These are phyloP conservation scores for Epicauta chinensis DNA, from an alignment of 1,140 invertebrate species.

Conservation along the genomic window DNA sequence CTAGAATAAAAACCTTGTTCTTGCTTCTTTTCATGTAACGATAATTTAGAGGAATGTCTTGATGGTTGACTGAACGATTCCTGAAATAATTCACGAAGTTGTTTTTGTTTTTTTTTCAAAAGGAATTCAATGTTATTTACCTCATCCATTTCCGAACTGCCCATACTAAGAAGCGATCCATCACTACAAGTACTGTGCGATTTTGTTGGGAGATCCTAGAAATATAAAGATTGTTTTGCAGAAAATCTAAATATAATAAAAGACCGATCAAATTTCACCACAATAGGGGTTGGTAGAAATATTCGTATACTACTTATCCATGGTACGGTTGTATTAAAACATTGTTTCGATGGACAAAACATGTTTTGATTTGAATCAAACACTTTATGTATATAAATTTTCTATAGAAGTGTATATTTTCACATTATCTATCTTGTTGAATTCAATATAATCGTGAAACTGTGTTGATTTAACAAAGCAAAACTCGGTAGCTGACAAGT, in stretches of 20 bases:
- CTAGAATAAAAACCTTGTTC: constrained; percentile 7
- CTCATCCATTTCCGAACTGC: constrained; percentile 64
- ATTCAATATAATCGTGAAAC: too few relatives aligned
- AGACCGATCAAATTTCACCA: background rate
- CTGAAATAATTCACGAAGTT: constrained; percentile 32
- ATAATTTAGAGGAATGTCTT: constrained; percentile 47
- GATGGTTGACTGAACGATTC: constrained; percentile 45
- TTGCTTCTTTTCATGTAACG: constrained; percentile 43
- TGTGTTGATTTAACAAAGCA: too few relatives aligned
- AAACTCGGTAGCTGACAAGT: too few relatives aligned
- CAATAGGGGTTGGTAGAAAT: constrained; percentile 21
- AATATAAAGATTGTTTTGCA: constrained; percentile 16
- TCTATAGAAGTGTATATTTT: too few relatives aligned
- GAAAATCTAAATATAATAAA: constrained; percentile 2
- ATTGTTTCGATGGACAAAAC: constrained; percentile 25
- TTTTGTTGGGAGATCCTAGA: constrained; percentile 49
- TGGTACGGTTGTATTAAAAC: constrained; percentile 12
- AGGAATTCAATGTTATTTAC: constrained; percentile 32
- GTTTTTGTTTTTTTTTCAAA: constrained; percentile 1
- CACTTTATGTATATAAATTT: too few relatives aligned
- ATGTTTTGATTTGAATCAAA: constrained; percentile 16
- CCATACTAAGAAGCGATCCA: constrained; percentile 64
- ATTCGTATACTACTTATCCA: constrained; percentile 31
- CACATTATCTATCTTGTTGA: too few relatives aligned
- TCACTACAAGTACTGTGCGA: constrained; percentile 66